phyloP scores from a whole-genome alignment of 2,888 invertebrate genomes.

The Dasypogon diadema region DNA sequence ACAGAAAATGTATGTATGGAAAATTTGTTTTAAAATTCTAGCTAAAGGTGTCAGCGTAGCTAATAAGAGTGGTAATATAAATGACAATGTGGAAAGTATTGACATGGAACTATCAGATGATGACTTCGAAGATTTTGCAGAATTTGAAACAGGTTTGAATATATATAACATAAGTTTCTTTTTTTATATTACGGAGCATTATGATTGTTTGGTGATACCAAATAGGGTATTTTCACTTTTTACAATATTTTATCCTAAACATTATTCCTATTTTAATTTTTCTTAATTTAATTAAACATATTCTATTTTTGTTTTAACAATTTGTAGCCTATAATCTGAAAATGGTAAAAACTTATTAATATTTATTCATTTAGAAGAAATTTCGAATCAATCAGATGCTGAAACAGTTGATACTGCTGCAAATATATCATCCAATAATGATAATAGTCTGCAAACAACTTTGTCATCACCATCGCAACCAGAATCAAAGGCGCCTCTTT shows the following conservation, averaged over 20 bases:
- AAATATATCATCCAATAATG: not conserved
- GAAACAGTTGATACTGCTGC: not conserved
- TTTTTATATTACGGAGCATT: too few relatives aligned
- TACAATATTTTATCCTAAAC: too few relatives aligned
- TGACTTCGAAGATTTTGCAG: constrained; percentile 70
- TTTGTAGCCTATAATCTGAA: too few relatives aligned
- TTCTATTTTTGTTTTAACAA: too few relatives aligned
- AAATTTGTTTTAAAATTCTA: too few relatives aligned
- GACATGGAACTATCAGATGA: constrained; percentile 92
- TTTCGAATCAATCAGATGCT: constrained; percentile 28
- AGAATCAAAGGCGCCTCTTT: constrained; percentile 60
- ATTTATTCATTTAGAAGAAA: constrained; percentile 37
- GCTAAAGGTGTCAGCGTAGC: constrained; percentile 61
- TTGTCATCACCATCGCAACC: constrained; percentile 42
- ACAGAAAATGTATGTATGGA: constrained; percentile 58
- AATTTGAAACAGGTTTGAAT: constrained; percentile 65
- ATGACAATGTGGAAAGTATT: constrained; percentile 78
- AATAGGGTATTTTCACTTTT: too few relatives aligned
- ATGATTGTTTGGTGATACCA: too few relatives aligned
- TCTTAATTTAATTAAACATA: too few relatives aligned
- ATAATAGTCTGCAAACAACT: not conserved
- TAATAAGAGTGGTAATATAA: not conserved
- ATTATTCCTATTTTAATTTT: too few relatives aligned
- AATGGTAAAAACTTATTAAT: not conserved
- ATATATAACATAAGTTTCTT: too few relatives aligned